These are phyloP conservation scores for Onychomys torridus DNA, from an alignment of 2,797 vertebrate species.

Conservation along the genomic window DNA sequence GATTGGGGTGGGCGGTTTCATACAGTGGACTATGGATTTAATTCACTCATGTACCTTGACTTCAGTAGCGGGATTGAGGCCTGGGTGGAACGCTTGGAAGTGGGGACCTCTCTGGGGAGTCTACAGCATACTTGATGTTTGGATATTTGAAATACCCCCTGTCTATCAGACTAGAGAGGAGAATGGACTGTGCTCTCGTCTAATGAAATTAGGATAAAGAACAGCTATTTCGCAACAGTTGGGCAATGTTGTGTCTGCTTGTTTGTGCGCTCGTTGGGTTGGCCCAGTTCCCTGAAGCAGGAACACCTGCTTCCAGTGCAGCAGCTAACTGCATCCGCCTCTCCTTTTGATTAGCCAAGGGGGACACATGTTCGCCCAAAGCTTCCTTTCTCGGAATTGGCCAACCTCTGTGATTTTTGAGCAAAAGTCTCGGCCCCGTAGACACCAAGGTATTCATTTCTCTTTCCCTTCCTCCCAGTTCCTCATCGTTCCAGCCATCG, in stretches of 20 bases:
- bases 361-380: neutral
- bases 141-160: slow-evolving; percentile 1
- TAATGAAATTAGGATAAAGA: slow-evolving; percentile 64
- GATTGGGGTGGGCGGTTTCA: neutral
- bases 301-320: neutral
- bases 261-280: neutral
- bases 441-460: neutral
- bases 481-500: slow-evolving; percentile 95
- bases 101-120: neutral
- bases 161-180: slow-evolving; percentile 35
- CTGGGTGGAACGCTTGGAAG: neutral
- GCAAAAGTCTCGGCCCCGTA: neutral
- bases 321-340: neutral
- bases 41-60: slow-evolving; percentile 16
- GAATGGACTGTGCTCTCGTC: neutral
- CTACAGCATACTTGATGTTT: neutral
- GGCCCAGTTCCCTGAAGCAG: neutral
- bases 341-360: neutral
- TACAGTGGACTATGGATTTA: neutral
- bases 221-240: slow-evolving; percentile 21
- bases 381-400: neutral
- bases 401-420: neutral
- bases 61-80: neutral
- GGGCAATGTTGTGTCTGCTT: neutral
- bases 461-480: slow-evolving; percentile 86